Base-by-base conservation (phyloP, 2,888 invertebrate genomes). In the Cerastoderma edule region DNA sequence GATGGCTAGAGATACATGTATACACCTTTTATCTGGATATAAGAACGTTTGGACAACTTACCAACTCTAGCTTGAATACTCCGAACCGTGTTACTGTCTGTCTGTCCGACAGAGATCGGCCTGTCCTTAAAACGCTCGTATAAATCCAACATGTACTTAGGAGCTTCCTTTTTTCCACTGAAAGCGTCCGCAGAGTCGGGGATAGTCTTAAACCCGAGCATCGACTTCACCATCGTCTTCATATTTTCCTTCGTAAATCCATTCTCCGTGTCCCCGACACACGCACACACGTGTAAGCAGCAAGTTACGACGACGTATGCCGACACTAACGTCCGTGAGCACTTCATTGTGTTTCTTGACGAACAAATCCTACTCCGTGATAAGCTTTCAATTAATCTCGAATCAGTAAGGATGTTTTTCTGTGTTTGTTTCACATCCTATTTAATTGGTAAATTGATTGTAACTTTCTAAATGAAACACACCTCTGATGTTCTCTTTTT, bases 141-240 rank as follows among this genome's bases (percentile, higher is more conserved):
- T 78, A 91, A 83, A 83, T 89, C 88, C 85, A 89, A 71, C 87
- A 90, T 89, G 75, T 90, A 91, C 69, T 86, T 78, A 3, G 90
- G 90, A 10, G 89, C 84, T 50, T 85, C 81, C 54, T 80, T 74
- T 16, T 78, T 81, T 50, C 75, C 68, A 13, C 69, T 33, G 27
- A 63, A 63, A 1, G 84, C 85, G 57, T 85, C 77, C 4, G 85
- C 81, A 64, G 83, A 74, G 16, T 74, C 22, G 24, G 77, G 80
- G 24, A 73, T 67, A 22, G 48, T 73, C 22, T 76, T 69, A 73
- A 89, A 88, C 24, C 88, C 88, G 10, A 89, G 65, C 57, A 89
- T 75, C 39, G 85, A 84, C 56, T 85, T 79, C 32, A 88, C 85
- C 19, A 87, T 85, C 72, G 87, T 75, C 53, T 88, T 87, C 65